phyloP scores from a whole-genome alignment of 2,797 vertebrate genomes.

The Adelosebastes latens region DNA sequence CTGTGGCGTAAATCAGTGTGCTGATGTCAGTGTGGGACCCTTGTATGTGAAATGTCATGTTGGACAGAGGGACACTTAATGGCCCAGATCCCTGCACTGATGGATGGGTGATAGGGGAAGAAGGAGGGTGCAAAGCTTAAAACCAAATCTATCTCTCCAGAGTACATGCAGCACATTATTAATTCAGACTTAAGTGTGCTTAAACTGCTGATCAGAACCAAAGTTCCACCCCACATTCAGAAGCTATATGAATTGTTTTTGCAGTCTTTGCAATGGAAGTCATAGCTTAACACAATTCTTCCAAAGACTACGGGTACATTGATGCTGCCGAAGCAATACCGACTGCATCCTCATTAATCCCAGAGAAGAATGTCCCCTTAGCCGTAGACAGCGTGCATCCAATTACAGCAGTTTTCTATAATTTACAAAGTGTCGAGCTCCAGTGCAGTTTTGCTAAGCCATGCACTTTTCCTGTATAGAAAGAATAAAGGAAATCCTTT shows the following conservation, averaged over 20 bases:
- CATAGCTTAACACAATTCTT: not conserved
- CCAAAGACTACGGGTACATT: not conserved
- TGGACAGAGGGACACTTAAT: not conserved
- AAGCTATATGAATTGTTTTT: not conserved
- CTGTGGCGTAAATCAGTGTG: not conserved
- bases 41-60: constrained; percentile 6
- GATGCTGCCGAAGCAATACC: not conserved
- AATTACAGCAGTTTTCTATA: constrained; percentile 5
- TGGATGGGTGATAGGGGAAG: not conserved
- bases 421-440: not conserved
- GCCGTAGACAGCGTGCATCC: not conserved
- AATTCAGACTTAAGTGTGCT: not conserved
- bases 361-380: not conserved
- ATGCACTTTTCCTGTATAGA: not conserved
- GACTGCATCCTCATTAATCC: not conserved
- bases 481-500: constrained; percentile 17
- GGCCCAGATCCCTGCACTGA: not conserved
- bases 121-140: not conserved
- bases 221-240: not conserved
- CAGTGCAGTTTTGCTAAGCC: constrained; percentile 7
- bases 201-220: not conserved
- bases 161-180: not conserved
- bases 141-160: not conserved
- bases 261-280: not conserved
- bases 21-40: constrained; percentile 25